Evolutionary conservation across 2,888 invertebrate species (phyloP).

Genomic region (Neoaliturus tenellus): DNA sequence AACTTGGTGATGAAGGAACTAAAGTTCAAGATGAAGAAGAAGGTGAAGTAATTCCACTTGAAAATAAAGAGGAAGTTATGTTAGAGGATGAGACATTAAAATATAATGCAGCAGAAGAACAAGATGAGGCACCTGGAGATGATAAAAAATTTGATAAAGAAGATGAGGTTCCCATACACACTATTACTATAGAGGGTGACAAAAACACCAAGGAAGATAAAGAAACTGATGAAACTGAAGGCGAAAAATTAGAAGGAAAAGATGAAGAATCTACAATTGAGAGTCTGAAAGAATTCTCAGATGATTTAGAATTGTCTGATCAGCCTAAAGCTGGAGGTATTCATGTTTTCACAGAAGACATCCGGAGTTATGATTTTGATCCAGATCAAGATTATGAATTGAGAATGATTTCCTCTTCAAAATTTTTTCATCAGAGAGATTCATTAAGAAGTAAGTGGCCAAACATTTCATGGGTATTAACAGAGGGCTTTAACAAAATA

Average conservation of each 20-base stretch:
- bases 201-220: not conserved
- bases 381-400: not conserved
- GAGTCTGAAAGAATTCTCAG: no score
- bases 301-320: not conserved
- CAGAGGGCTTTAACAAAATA: no score
- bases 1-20: not conserved
- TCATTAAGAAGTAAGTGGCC: not conserved
- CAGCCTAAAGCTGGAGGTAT: not conserved
- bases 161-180: no score
- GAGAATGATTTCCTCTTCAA: not conserved
- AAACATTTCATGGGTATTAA: not conserved
- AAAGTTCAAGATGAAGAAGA: not conserved
- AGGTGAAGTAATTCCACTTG: not conserved
- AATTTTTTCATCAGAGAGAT: constrained; percentile 34
- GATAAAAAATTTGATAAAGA: constrained; percentile 6
- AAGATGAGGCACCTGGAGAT: not conserved
- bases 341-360: not conserved
- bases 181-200: not conserved
- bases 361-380: constrained; percentile 28
- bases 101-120: not conserved
- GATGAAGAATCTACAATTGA: not conserved
- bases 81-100: not conserved
- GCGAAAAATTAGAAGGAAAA: not conserved
- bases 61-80: not conserved
- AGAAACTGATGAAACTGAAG: not conserved